phyloP scores from a whole-genome alignment of 2,888 invertebrate genomes.

The Tenthredo livida region DNA sequence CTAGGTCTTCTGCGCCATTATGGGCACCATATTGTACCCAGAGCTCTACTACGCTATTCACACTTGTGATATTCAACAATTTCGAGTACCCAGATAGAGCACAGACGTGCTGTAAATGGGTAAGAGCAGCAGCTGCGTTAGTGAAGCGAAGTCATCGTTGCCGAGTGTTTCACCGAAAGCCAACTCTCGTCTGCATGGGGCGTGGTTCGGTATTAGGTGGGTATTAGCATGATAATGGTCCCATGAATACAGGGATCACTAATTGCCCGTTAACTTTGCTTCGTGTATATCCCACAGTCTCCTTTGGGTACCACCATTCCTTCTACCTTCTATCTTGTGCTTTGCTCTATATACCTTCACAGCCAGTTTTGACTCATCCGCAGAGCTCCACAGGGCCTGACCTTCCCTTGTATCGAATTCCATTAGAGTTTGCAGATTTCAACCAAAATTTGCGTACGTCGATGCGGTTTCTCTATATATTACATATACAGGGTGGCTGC shows the following conservation, averaged over 20 bases:
- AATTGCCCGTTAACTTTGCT: slow-evolving; percentile 50
- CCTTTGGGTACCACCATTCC: slow-evolving; percentile 20
- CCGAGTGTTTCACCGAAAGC: slow-evolving; percentile 36
- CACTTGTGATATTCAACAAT: slow-evolving; percentile 20
- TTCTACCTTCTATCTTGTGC: not conserved
- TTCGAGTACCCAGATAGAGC: slow-evolving; percentile 2
- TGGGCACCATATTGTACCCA: not conserved
- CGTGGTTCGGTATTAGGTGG: slow-evolving; percentile 29
- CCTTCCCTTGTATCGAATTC: not conserved
- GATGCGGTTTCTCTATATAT: not conserved
- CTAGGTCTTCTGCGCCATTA: not conserved
- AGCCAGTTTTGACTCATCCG: slow-evolving; percentile 17
- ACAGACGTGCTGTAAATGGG: slow-evolving; percentile 23
- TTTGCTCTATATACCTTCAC: not conserved
- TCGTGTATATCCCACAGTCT: slow-evolving; percentile 36
- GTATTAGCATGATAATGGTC: slow-evolving; percentile 49
- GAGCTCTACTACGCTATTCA: slow-evolving; percentile 20
- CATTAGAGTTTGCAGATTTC: not conserved
- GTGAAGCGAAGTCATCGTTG: slow-evolving; percentile 30
- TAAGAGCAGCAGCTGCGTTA: slow-evolving; percentile 39
- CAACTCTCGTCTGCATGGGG: slow-evolving; percentile 34
- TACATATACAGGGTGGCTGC: not conserved
- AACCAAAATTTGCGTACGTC: not conserved
- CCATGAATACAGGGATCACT: slow-evolving; percentile 49
- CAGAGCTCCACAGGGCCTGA: slow-evolving; percentile 7